phyloP scores from a whole-genome alignment of 2,888 invertebrate genomes.

The Nomada hirtipes region DNA sequence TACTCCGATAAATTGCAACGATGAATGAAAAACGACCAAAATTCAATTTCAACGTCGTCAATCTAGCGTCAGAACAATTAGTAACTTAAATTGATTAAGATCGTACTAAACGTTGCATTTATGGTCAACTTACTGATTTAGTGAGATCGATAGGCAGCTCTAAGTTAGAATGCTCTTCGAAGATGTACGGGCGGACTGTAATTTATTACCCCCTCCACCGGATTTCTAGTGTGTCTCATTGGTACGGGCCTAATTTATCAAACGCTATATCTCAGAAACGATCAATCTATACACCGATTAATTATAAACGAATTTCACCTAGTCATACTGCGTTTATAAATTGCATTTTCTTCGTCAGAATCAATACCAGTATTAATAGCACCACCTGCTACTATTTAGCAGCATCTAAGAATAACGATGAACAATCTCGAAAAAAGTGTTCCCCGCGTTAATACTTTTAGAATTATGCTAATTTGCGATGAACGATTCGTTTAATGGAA shows the following conservation, averaged over 20 bases:
- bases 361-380: neutral
- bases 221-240: conserved; percentile 5
- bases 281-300: conserved; percentile 25
- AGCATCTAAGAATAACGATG: neutral
- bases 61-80: neutral
- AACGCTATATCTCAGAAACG: neutral
- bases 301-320: conserved; percentile 19
- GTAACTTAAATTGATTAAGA: neutral
- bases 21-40: conserved; percentile 24
- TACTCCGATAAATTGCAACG: conserved; percentile 17
- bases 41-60: neutral
- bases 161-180: conserved; percentile 22
- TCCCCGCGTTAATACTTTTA: conserved; percentile 8
- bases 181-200: conserved; percentile 13
- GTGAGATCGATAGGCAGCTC: conserved; percentile 20
- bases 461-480: conserved; percentile 1
- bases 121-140: conserved; percentile 32
- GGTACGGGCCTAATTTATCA: conserved; percentile 38
- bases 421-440: conserved; percentile 2
- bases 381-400: neutral
- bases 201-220: conserved; percentile 24
- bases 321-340: neutral
- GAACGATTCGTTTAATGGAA: neutral
- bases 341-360: neutral
- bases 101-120: neutral